Base-by-base conservation (phyloP, 2,113 vertebrate species). In the Pollimyrus isidori region DNA sequence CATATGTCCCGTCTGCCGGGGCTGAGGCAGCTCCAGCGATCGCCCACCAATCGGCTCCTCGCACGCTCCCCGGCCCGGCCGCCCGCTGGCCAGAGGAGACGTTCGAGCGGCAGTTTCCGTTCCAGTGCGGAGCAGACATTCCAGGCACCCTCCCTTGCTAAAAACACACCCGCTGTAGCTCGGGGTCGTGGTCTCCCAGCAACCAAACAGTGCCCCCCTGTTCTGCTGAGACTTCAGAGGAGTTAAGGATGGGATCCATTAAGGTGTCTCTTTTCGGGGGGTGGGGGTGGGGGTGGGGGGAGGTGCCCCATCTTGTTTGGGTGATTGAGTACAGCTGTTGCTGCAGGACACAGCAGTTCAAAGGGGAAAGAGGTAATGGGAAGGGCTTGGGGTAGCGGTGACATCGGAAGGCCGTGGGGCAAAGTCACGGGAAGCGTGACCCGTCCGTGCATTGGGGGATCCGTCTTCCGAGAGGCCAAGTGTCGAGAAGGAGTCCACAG, bases 291-390 rank as follows among this genome's bases (percentile, higher is more conserved):
- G n/a, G n/a, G n/a, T n/a, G 19, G 76, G 65, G 87, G 86, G n/a
- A 62, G 87, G 86, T 58, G 39, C 39, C 82, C 62, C 76, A 69
- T 82, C 15, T 53, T 53, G 52, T 62, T 62, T 86, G 91, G 90
- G 90, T 90, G 91, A 93, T 92, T 88, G 89, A 90, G 90, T 88
- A 91, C 92, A 93, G 92, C 90, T 92, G 90, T 92, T 93, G 91
- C 90, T 91, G 90, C 87, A 90, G 91, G 92, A 92, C 82, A 87
- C 89, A 88, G 88, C 90, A 90, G 89, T 92, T 91, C 91, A 92
- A 89, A 92, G 89, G 89, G 23, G 83, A 83, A 65, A 88, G 90
- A 89, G 80, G 82, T 73, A 87, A 46, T 88, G 53, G 73, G 87
- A 62, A 30, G 50, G 88, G 86, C 49, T 48, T 80, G 90, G 62